A percentile compares a stretch with the other conserved stretches of the same genome.
phyloP scores from a whole-genome alignment of 1,140 invertebrate genomes.

The Drosophila nigromelanica region DNA sequence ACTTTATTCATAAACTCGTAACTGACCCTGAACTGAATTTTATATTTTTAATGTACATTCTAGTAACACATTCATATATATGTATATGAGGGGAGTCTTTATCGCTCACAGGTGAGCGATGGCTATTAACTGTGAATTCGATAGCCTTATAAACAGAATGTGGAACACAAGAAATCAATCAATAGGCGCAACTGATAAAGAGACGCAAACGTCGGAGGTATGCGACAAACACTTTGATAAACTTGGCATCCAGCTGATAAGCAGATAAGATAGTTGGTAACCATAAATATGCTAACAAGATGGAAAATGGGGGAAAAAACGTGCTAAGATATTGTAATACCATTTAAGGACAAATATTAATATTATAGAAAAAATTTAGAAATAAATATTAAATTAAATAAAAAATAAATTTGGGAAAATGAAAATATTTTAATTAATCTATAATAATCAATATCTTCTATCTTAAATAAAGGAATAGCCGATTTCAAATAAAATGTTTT shows the following conservation, averaged over 20 bases:
- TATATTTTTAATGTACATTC: constrained; percentile 15
- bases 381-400: too few relatives aligned
- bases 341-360: too few relatives aligned
- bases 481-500: too few relatives aligned
- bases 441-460: too few relatives aligned
- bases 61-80: constrained; percentile 1
- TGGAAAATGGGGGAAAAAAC: background rate
- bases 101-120: constrained; percentile 28
- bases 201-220: background rate
- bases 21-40: constrained; percentile 66
- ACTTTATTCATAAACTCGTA: background rate
- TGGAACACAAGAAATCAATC: constrained; percentile 60
- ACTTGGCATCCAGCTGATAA: constrained; percentile 31
- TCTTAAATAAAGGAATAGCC: too few relatives aligned
- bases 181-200: constrained; percentile 40
- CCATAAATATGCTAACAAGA: constrained; percentile 14
- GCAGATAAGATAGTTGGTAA: constrained; percentile 39
- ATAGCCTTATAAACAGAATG: constrained; percentile 47
- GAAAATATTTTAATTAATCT: too few relatives aligned
- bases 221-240: constrained; percentile 41
- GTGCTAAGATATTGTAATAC: too few relatives aligned
- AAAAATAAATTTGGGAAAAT: too few relatives aligned
- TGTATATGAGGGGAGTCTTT: constrained; percentile 1
- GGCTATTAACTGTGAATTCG: constrained; percentile 33
- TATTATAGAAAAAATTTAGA: too few relatives aligned